Evolutionary conservation across 2,888 invertebrate genomes (phyloP).

Genomic region (Tetragnatha montana): DNA sequence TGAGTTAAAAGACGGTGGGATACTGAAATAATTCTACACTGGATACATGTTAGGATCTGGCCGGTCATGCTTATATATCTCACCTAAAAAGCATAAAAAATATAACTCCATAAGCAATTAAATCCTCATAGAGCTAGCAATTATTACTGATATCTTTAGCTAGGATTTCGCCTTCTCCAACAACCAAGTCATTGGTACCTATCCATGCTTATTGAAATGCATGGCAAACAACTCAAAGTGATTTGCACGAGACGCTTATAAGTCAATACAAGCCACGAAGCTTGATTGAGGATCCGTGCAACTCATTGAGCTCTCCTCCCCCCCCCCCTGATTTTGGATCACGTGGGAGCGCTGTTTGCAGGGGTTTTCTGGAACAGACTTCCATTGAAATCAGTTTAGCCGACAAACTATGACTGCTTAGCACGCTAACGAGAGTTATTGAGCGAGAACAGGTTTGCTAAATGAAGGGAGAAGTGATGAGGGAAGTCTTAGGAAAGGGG

Average conservation of each 20-base stretch:
- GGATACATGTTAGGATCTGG: too few relatives aligned
- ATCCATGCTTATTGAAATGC: too few relatives aligned
- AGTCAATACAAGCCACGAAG: not conserved
- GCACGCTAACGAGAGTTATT: not conserved
- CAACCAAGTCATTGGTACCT: too few relatives aligned
- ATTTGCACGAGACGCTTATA: slow-evolving; percentile 33
- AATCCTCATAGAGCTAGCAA: too few relatives aligned
- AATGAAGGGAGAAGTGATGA: not conserved
- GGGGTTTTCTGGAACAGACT: not conserved
- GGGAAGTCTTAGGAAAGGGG: not conserved
- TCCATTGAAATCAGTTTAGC: slow-evolving; percentile 9
- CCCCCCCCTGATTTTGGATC: not conserved
- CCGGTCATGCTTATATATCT: too few relatives aligned
- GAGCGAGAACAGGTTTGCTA: slow-evolving; percentile 1
- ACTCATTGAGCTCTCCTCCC: slow-evolving; percentile 13
- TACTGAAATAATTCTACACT: too few relatives aligned
- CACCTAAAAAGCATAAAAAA: too few relatives aligned
- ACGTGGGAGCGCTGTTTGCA: not conserved
- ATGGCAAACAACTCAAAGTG: too few relatives aligned
- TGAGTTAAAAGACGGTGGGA: too few relatives aligned
- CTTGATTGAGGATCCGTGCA: slow-evolving; percentile 1
- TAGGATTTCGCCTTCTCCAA: too few relatives aligned
- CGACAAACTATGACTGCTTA: not conserved
- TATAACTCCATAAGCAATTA: too few relatives aligned
- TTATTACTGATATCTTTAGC: too few relatives aligned